Evolutionary conservation across 2,797 vertebrate species (phyloP).

Genomic region (Hippoglossus hippoglossus): DNA sequence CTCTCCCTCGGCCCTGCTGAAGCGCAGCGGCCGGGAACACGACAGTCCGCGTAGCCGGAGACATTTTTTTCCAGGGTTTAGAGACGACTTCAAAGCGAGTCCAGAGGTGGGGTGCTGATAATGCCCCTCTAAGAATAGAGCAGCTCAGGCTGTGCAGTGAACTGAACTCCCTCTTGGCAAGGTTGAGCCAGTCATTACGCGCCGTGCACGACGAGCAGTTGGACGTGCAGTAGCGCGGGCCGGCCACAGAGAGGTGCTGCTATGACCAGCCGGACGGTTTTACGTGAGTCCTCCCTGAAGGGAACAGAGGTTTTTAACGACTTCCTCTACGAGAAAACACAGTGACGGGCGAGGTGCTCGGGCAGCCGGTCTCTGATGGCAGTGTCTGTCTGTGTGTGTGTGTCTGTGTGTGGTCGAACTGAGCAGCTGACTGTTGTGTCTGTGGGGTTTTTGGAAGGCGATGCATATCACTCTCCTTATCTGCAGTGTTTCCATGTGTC

Average conservation of each 20-base stretch:
- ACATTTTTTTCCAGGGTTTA: slow-evolving; percentile 26
- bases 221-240: slow-evolving; percentile 52
- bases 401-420: slow-evolving; percentile 34
- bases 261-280: slow-evolving; percentile 7
- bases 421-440: slow-evolving; percentile 38
- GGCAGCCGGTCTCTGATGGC: slow-evolving; percentile 51
- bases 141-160: slow-evolving; percentile 39
- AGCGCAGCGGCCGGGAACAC: slow-evolving; percentile 17
- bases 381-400: slow-evolving; percentile 50
- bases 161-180: slow-evolving; percentile 50
- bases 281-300: slow-evolving; percentile 40
- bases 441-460: slow-evolving; percentile 8
- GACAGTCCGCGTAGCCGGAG: slow-evolving; percentile 11
- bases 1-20: slow-evolving; percentile 18
- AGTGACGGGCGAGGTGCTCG: slow-evolving; percentile 42
- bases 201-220: slow-evolving; percentile 42
- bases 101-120: slow-evolving; percentile 49
- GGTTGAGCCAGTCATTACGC: slow-evolving; percentile 33
- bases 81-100: slow-evolving; percentile 27
- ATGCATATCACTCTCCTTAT: slow-evolving; percentile 25
- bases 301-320: slow-evolving; percentile 34
- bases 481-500: slow-evolving; percentile 13
- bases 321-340: slow-evolving; percentile 54
- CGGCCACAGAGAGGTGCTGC: slow-evolving; percentile 65
- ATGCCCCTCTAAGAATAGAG: slow-evolving; percentile 58